A percentile compares a stretch with the other conserved stretches of the same genome.
These are phyloP conservation scores for Nannoperca australis DNA, from an alignment of 2,797 vertebrate species.

Conservation along the genomic window DNA sequence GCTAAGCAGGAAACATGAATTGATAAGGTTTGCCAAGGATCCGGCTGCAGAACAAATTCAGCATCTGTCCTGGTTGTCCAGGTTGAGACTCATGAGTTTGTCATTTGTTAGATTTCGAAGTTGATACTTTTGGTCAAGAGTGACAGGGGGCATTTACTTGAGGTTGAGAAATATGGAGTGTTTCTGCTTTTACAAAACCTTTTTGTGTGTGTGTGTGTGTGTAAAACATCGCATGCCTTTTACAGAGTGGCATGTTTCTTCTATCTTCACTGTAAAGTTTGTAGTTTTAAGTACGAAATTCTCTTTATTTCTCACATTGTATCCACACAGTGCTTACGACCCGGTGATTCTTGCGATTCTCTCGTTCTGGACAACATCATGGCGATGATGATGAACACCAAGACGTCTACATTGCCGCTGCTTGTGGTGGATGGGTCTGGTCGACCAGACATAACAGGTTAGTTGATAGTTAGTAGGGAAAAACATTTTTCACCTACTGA, in stretches of 20 bases:
- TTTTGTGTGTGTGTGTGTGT: background rate
- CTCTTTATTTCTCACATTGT: slow-evolving; percentile 8
- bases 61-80: slow-evolving; percentile 18
- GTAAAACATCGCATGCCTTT: background rate
- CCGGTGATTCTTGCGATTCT: slow-evolving; percentile 87
- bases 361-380: slow-evolving; percentile 86
- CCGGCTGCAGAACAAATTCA: slow-evolving; percentile 59
- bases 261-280: background rate
- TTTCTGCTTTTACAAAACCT: background rate
- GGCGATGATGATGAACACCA: slow-evolving; percentile 91
- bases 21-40: slow-evolving; percentile 46
- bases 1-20: slow-evolving; percentile 59
- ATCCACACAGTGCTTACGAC: slow-evolving; percentile 88
- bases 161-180: slow-evolving; percentile 1
- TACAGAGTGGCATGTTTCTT: background rate
- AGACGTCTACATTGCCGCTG: slow-evolving; percentile 89
- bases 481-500: background rate
- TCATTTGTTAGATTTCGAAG: slow-evolving; percentile 36
- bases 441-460: slow-evolving; percentile 31
- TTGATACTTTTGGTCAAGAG: slow-evolving; percentile 17
- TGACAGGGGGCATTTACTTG: slow-evolving; percentile 16
- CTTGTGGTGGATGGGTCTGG: slow-evolving; percentile 82
- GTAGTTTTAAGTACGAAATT: background rate
- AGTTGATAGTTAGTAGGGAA: slow-evolving; percentile 2
- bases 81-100: slow-evolving; percentile 15